Evolutionary conservation across 2,888 invertebrate genomes (phyloP), one percentile per base, ranked within the genome.

Genomic region (Acanthosepion lycidas): DNA sequence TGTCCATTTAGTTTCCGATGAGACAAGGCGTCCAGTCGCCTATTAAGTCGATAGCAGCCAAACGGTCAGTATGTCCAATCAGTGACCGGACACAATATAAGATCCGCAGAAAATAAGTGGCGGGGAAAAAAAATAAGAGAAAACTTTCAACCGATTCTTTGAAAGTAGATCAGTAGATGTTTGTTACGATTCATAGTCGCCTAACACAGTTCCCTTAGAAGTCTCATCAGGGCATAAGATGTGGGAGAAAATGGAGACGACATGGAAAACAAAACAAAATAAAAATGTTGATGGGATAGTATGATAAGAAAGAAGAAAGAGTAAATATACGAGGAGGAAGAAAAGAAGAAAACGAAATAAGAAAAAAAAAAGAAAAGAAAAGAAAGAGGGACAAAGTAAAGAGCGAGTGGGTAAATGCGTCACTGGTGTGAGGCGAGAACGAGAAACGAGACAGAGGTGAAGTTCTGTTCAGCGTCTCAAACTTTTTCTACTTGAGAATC

Each of bases 11-110:
- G 78, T 78, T 78, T n/a, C n/a, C n/a, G n/a, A 78, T 78, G n/a
- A 78, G n/a, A n/a, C n/a, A 33, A 78, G 78, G 78, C 78, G 78
- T 78, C 78, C n/a, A n/a, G n/a, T n/a, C 78, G 78, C 78, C 78
- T 33, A 78, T 78, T 78, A 78, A n/a, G 78, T 78, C 78, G 18
- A n/a, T 78, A 12, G 78, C 78, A 33, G 78, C 78, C n/a, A 78
- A 78, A 12, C 78, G n/a, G 78, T 78, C 78, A 78, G 78, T 78
- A 33, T 78, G 78, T 78, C n/a, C 78, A 78, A 78, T 78, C 78
- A 78, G 78, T 33, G 78, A n/a, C 78, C 78, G 78, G 78, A n/a
- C 78, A 78, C n/a, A 78, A 78, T 78, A 78, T 15, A 33, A 78
- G 78, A 78, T 78, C n/a, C 15, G 78, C n/a, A 18, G 12, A n/a